Base-by-base conservation (phyloP, 92 coral and sea anemone genomes). In the Micromussa lordhowensis region DNA sequence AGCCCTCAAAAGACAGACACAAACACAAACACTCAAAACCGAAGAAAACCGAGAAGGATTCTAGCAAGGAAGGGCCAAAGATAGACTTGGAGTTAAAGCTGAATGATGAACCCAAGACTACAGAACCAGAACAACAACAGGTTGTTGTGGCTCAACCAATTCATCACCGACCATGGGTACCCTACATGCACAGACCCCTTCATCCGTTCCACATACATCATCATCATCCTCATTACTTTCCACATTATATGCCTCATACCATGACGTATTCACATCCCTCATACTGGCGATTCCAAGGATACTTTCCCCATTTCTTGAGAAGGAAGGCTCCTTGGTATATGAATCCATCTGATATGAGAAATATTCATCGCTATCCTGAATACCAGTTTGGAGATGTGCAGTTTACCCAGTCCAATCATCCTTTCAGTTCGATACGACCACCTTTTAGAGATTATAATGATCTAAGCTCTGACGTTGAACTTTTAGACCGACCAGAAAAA, bases 241-340 rank as follows among this genome's bases (percentile, higher is more conserved):
- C 85, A 29, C 73, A 26, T 51, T 83, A 51, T 34, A 21, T 49
- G 69, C 79, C 64, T 51, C 12, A 49, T 30, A 34, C 19, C 4
- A 24, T 49, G 53, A 48, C 51, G 66, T 72, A 51, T 19, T 35
- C 26, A 13, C 49, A 28, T 19, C 79, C 53, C 14, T 68, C 40
- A 7, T 83, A 83, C 51, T 83, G 87, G 87, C 68, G 36, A 8
- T 83, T 83, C 29, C 87, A 83, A 32, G 87, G 87, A 4, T 83
- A 83, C 32, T 83, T 70, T 9, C 87, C 87, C 28, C 68, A 83
- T 30, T 70, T 66, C 29, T n/a, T 83, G 79, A 31, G 79, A 31
- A 22, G 44, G 68, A 71, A 54, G 68, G 21, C 19, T 32, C 68
- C 87, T 30, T 83, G 87, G 87, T 40, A 40, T 54, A 70, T 70